A percentile compares a stretch with the other conserved stretches of the same genome.
Evolutionary conservation across 2,113 vertebrate genomes (phyloP).

Genomic region (Pomatorhinus ruficollis): DNA sequence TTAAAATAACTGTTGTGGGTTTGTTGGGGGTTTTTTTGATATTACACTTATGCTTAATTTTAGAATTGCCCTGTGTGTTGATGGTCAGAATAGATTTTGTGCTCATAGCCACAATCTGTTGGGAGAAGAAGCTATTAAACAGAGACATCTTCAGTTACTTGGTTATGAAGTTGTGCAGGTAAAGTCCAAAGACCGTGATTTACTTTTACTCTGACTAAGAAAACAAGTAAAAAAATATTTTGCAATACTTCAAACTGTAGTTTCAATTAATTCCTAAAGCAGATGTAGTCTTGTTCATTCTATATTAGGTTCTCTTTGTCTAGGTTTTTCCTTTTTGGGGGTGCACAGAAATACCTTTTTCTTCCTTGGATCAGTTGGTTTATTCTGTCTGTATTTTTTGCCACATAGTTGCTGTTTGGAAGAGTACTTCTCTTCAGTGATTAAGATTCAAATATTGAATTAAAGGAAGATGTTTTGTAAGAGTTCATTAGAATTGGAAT

Average conservation of each 20-base stretch:
- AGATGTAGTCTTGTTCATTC: background rate
- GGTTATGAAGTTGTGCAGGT: conserved; percentile 94
- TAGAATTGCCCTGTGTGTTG: conserved; percentile 84
- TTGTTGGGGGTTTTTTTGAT: background rate
- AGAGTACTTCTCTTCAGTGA: background rate
- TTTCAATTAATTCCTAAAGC: background rate
- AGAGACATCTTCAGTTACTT: conserved; percentile 86
- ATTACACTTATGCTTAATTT: background rate
- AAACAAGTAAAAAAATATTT: background rate
- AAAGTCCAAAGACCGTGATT: background rate
- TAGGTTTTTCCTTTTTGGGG: background rate
- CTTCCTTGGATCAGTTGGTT: background rate
- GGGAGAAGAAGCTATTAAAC: conserved; percentile 89
- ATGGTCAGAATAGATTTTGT: conserved; percentile 86
- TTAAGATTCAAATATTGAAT: background rate
- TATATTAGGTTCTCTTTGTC: background rate
- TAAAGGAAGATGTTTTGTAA: background rate
- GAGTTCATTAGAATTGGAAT: background rate
- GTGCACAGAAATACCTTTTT: background rate
- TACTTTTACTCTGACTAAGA: background rate
- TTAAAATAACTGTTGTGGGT: background rate
- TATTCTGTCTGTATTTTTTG: background rate
- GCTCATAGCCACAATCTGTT: conserved; percentile 76
- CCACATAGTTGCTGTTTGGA: background rate
- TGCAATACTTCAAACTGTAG: background rate